Percentiles rank a stretch among this genome's conserved stretches.
These are phyloP conservation scores for Hemicentrotus pulcherrimus DNA, from an alignment of 35 echinoderm and acorn worm genomes.

Conservation along the genomic window DNA sequence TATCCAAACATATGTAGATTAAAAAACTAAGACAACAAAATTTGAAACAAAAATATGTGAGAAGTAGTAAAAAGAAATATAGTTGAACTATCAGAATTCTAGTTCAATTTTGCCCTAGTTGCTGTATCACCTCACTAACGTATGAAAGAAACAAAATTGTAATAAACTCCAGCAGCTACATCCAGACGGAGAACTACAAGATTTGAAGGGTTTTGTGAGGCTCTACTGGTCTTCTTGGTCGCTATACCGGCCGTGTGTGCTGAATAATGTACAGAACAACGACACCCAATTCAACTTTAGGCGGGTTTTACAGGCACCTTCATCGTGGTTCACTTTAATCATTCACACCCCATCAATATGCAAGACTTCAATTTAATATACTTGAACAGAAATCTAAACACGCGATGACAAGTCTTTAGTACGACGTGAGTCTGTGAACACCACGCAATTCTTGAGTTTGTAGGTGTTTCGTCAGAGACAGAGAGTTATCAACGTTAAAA, in stretches of 20 bases:
- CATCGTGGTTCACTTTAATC: neutral
- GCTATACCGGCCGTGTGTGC: conserved; percentile 39
- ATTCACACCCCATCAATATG: neutral
- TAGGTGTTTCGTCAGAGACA: neutral
- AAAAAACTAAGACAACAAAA: neutral
- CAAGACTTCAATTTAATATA: neutral
- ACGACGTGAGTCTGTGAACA: neutral
- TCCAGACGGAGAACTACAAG: neutral
- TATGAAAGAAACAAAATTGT: neutral
- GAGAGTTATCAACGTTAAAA: conserved; percentile 25
- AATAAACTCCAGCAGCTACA: neutral
- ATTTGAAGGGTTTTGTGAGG: neutral
- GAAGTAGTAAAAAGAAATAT: neutral
- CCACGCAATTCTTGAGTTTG: conserved; percentile 34
- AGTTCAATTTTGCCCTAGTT: neutral
- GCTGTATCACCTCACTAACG: neutral
- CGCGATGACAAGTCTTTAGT: neutral
- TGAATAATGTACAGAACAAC: conserved; percentile 40
- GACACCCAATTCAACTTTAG: conserved; percentile 36
- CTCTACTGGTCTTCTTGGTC: conserved; percentile 35
- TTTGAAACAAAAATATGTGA: neutral
- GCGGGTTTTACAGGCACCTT: conserved; percentile 8
- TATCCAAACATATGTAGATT: neutral
- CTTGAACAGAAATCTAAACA: neutral
- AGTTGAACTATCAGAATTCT: neutral